phyloP scores from a whole-genome alignment of 2,888 invertebrate species.

The Lasiommata megera region DNA sequence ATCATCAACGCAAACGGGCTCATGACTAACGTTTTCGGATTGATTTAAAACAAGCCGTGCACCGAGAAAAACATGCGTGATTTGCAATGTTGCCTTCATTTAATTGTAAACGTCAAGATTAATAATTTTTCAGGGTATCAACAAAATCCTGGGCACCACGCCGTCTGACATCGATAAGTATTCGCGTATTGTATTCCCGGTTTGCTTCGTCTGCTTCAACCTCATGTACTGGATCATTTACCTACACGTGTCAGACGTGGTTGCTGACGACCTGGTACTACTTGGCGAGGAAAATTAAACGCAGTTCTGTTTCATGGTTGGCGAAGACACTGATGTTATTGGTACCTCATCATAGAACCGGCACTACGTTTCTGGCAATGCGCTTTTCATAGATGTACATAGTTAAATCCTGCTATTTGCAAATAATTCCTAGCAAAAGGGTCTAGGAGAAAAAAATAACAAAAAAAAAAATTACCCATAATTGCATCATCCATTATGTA shows the following conservation, averaged over 20 bases:
- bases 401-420: constrained; percentile 32
- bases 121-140: constrained; percentile 85
- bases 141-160: constrained; percentile 94
- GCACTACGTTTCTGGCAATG: constrained; percentile 24
- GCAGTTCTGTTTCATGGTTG: background rate
- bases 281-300: constrained; percentile 80
- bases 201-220: constrained; percentile 99
- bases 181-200: constrained; percentile 98
- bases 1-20: too few species aligned
- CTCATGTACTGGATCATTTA: constrained; percentile 99
- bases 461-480: constrained; percentile 25
- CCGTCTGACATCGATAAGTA: constrained; percentile 99
- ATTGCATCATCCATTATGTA: too few species aligned
- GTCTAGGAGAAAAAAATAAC: constrained; percentile 27
- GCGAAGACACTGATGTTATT: background rate
- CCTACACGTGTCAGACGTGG: constrained; percentile 96
- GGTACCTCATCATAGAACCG: constrained; percentile 19
- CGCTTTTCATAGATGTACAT: constrained; percentile 32
- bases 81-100: constrained; percentile 9
- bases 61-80: background rate
- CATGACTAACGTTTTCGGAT: too few species aligned
- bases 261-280: constrained; percentile 94
- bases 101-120: constrained; percentile 42
- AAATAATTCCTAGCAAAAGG: constrained; percentile 28
- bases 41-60: too few species aligned